Evolutionary conservation across 2,888 invertebrate genomes (phyloP), one percentile per base, ranked within the genome.

Genomic region (Sialis lutaria): DNA sequence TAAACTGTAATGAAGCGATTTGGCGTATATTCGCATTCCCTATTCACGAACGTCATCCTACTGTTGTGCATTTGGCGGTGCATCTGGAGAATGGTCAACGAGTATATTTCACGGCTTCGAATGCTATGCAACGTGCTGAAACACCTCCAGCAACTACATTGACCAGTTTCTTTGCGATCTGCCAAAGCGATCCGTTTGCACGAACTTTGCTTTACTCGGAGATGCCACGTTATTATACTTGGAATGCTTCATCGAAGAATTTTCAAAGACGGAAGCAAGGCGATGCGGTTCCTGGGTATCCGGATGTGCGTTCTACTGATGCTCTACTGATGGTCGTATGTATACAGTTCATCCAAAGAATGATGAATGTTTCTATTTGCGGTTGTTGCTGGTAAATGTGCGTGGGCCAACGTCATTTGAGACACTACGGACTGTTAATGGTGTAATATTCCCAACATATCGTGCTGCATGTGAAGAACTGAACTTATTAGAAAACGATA

Each of bases 361-460:
- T 33, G 34, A 40, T 37, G 57, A 59, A 52, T 58, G 58, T 45
- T 60, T 54, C 50, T 58, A 55, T 54, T 53, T 61, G 48, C 53
- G 58, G 6, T 49, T 61, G 49, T 44, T 61, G 44, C 48, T 61
- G 45, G 49, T 54, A 6, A 53, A 56, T 49, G 56, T 62, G 8
- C 56, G 54, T 44, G 58, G 60, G 4, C 61, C 61, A 50, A 59
- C 57, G 41, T 61, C 59, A 49, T 59, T 59, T 46, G 8, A 54
- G n/a, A 51, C 50, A 40, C 49, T 64, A 42, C 50, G 60, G 57
- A 64, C 60, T 49, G 58, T 65, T 41, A 52, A 64, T 57, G 61
- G 58, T 52, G 33, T 42, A 52, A n/a, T 58, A 42, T 61, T 52
- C 50, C 51, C 35, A 31, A 58, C 61, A 48, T 65, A 56, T 55